Evolutionary conservation across 2,797 vertebrate species (phyloP), one percentile per base, ranked within the genome.

Genomic region (Anguilla pacifica): DNA sequence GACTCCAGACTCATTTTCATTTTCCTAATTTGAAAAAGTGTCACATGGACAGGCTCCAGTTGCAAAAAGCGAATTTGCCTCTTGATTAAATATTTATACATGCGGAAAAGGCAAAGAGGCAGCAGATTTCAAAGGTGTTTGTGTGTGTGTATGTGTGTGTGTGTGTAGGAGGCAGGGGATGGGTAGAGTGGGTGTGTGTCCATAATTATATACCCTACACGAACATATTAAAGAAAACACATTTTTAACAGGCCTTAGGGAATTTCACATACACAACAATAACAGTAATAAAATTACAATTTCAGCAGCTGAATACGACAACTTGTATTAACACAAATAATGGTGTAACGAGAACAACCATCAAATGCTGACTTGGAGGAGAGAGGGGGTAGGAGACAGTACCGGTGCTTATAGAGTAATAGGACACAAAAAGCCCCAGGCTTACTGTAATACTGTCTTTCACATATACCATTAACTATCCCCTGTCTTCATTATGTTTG

Each of bases 241-340:
- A n/a, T 67, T 67, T 67, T 67, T 67, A 67, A 67, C 61, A 67
- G 61, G 61, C 61, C 61, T 67, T 67, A 67, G 22, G 61, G 61
- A 67, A n/a, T 22, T 25, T 4, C 15, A n/a, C 61, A 67, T 39
- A 74, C 31, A 11, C 70, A 74, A 2, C 28, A 74, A 39, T 74
- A 74, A 74, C 31, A 35, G 13, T 11, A 74, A 35, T 74, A 35
- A 35, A 35, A 35, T 74, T 35, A 74, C 70, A 2, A 17, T 74
- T 74, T 74, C 70, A 35, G 28, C 13, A 74, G 28, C 11, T 74
- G 70, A 74, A 35, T 74, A 74, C 35, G 31, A 31, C 15, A 74
- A 74, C 70, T n/a, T 67, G 25, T n/a, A 67, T 67, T 67, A 67
- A 67, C 25, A 22, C 22, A n/a, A 67, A n/a, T 67, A 67, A 67